These are phyloP conservation scores for Arctia plantaginis DNA, from an alignment of 2,888 invertebrate genomes.

Conservation along the genomic window DNA sequence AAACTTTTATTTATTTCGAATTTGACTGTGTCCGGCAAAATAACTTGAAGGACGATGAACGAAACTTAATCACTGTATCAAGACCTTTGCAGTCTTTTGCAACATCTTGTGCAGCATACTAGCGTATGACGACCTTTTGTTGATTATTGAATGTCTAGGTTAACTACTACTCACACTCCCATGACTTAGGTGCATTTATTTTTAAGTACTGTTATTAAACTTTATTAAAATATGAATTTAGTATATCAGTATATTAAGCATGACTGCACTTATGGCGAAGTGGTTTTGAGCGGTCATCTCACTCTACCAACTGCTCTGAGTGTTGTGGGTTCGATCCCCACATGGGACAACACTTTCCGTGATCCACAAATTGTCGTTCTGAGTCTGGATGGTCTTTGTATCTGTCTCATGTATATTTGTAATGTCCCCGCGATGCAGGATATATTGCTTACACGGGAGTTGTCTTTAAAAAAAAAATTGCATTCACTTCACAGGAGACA, in stretches of 20 bases:
- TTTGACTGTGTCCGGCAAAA: slow-evolving; percentile 11
- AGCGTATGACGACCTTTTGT: slow-evolving; percentile 17
- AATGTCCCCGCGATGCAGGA: too few species aligned
- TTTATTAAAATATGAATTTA: neutral
- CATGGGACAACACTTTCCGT: too few species aligned
- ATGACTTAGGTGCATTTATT: neutral
- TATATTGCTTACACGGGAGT: too few species aligned
- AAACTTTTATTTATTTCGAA: slow-evolving; percentile 18
- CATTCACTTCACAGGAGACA: too few species aligned
- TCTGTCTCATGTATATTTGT: too few species aligned
- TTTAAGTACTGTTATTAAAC: neutral
- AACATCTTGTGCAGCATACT: slow-evolving; percentile 8
- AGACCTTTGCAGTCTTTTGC: slow-evolving; percentile 16
- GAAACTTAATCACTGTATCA: slow-evolving; percentile 31
- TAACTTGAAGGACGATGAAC: slow-evolving; percentile 33
- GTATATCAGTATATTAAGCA: neutral
- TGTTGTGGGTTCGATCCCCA: neutral
- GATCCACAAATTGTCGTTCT: too few species aligned
- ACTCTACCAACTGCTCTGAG: neutral
- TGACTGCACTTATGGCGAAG: neutral
- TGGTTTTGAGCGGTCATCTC: neutral
- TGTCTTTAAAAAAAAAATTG: too few species aligned
- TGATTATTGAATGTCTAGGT: slow-evolving; percentile 16
- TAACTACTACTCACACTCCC: neutral
- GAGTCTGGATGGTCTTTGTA: too few species aligned